Base-by-base conservation (phyloP, 2,797 vertebrate genomes). In the Poecile montanus region DNA sequence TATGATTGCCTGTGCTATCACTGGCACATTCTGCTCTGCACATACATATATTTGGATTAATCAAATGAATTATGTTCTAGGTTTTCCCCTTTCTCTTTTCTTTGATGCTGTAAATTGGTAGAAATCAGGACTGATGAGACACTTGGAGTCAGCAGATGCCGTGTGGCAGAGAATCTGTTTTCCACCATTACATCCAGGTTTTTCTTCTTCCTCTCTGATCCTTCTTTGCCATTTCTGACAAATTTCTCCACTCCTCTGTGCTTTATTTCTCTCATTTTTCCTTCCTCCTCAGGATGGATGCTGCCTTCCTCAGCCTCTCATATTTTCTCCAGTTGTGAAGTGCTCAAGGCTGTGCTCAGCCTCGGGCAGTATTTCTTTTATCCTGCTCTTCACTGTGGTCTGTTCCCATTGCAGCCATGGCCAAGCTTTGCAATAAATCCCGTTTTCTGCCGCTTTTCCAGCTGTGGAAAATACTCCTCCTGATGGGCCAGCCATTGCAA, bases 231-330 rank as follows among this genome's bases (percentile, higher is more conserved):
- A 75, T 78, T 90, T 88, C 88, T 93, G 93, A 94, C 50, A 81
- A 81, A 93, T 91, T 56, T 86, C 66, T 72, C 27, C 70, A 18
- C 62, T 92, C 56, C 0, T 0, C n/a, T 0, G 0, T 75, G 44
- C 65, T 93, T 94, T 94, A 93, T 88, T 92, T 94, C 66, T 68
- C 83, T 90, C 73, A 58, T 94, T 90, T 95, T 90, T 85, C 70
- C 68, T 90, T 65, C 20, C 16, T 88, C 1, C 58, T 70, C 29
- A 36, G 81, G 63, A 87, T 94, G 50, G 72, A 82, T 62, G 86
- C 84, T 73, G 60, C 62, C 47, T 91, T 84, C 47, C 18, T 70
- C 77, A 70, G 47, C 30, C 74, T 87, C 44, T 84, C 38, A 1
- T 88, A 48, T 93, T 90, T 94, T 48, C 73, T 68, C 21, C 1